Evolutionary conservation across 2,888 invertebrate species (phyloP), one percentile per base, ranked within the genome.

Genomic region (Andrena chrysosceles): DNA sequence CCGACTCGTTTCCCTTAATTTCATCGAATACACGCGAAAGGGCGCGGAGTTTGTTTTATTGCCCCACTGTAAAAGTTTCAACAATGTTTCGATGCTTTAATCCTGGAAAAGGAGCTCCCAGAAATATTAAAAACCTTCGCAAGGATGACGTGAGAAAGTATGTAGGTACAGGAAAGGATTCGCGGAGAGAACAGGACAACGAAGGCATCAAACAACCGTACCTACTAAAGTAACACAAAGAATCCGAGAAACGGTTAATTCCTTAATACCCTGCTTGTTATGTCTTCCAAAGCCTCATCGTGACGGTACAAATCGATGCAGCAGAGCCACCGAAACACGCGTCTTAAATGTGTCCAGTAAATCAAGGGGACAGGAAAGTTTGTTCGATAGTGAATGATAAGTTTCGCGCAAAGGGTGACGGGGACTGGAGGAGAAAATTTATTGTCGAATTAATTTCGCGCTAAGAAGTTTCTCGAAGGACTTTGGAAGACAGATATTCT

Each of bases 321-420:
- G 69, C 2, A 1, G 23, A 54, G 23, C 23, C 7, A 8, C 1
- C 23, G 49, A 54, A 54, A 2, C 33, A 54, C 26, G 31, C 8
- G 29, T n/a, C 26, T 26, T n/a, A 54, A 49, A 71, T 69, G 20
- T 54, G 63, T 56, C 20, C 64, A 33, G 67, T 72, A 81, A 81
- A 83, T 83, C 73, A 66, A 23, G 54, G 3, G 26, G 56, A 56
- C 63, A 35, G 42, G 29, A 4, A 49, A 74, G 35, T 33, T 69
- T 29, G 26, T 10, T 59, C n/a, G 26, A 42, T 35, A 56, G 56
- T 20, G 59, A 59, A 59, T 29, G 26, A 59, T 26, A 42, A 20
- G n/a, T 69, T 69, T 29, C 59, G n/a, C 56, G 16, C 4, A n/a
- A 29, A 26, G 26, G 26, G 16, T 10, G 35, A 23, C 10, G 16